phyloP scores from a whole-genome alignment of 1,140 invertebrate genomes.

The Hyphantria cunea region DNA sequence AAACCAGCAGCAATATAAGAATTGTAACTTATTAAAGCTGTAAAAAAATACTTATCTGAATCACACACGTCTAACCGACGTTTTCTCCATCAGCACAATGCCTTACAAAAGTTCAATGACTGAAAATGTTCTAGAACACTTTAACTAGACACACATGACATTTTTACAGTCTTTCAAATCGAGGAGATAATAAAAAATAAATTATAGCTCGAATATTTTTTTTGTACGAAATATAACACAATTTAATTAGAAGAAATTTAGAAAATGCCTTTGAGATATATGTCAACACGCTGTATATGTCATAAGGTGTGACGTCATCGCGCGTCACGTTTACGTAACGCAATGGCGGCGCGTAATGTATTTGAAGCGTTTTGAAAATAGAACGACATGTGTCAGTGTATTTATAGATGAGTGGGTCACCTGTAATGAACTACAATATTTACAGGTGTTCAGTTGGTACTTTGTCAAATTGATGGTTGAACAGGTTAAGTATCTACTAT shows the following conservation, averaged over 20 bases:
- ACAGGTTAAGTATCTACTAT: background rate
- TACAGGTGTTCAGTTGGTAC: slow-evolving; percentile 5
- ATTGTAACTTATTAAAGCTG: too few species aligned
- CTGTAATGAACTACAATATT: slow-evolving; percentile 32
- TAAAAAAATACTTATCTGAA: too few species aligned
- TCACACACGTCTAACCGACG: too few species aligned
- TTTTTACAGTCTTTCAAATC: background rate
- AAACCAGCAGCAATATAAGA: too few species aligned
- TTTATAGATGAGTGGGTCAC: slow-evolving; percentile 65
- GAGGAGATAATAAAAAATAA: background rate
- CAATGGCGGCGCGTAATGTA: slow-evolving; percentile 16
- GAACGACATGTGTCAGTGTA: slow-evolving; percentile 57
- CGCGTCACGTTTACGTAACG: slow-evolving; percentile 70
- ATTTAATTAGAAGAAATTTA: slow-evolving; percentile 4
- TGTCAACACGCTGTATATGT: background rate
- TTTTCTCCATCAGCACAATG: too few species aligned
- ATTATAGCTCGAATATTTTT: background rate
- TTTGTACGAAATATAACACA: slow-evolving; percentile 8
- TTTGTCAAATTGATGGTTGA: slow-evolving; percentile 9
- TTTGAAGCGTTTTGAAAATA: slow-evolving; percentile 3
- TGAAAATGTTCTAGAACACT: too few species aligned
- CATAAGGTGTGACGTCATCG: slow-evolving; percentile 52
- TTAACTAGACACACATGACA: too few species aligned
- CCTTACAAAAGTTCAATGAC: too few species aligned
- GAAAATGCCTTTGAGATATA: background rate